A percentile compares a stretch with the other conserved stretches of the same genome.
Conservation (phyloP, 2,113 vertebrate species). For the Hassar affinis region DNA sequence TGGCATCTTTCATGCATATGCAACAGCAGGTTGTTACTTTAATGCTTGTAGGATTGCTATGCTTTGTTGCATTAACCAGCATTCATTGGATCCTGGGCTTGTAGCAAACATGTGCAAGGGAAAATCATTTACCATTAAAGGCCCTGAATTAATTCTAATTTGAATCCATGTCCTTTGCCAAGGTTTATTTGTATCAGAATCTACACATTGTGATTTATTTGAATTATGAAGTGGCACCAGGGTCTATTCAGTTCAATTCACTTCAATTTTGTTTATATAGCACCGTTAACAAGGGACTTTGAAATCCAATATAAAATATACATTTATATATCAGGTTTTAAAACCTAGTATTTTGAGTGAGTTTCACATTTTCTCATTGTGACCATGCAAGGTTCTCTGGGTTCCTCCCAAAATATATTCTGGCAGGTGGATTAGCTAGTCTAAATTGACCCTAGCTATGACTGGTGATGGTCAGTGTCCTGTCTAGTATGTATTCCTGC, state of each 20-base stretch:
- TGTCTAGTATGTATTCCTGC: no score
- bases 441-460: not conserved
- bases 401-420: not conserved
- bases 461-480: no score
- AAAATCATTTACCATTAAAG: not conserved
- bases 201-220: not conserved
- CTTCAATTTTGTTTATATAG: not conserved
- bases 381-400: not conserved
- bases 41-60: not conserved
- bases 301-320: not conserved
- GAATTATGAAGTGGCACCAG: not conserved
- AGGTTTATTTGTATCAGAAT: not conserved
- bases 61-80: not conserved
- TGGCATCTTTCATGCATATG: not conserved
- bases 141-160: not conserved
- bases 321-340: no score
- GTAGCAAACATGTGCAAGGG: not conserved
- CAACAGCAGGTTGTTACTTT: not conserved
- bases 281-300: not conserved
- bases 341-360: no score
- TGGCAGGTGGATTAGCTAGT: no score
- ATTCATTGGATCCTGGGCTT: not conserved
- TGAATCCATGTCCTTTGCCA: not conserved
- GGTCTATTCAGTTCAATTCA: no score
- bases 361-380: not conserved